Evolutionary conservation across 2,113 vertebrate genomes (phyloP), one percentile per base, ranked within the genome.

Genomic region (Rostratula benghalensis): DNA sequence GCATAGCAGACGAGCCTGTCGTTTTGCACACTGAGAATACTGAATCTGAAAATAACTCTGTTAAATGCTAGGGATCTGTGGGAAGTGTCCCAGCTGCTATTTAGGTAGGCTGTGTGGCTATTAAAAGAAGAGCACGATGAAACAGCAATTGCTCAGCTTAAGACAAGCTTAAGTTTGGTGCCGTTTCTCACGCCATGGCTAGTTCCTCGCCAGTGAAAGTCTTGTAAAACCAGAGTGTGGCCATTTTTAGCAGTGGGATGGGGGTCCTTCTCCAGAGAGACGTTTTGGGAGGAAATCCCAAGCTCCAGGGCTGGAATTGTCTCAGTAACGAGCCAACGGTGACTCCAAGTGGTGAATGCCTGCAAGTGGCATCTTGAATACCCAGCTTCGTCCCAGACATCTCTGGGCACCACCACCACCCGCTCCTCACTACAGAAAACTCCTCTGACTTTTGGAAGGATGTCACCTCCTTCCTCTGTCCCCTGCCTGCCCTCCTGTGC

Each of bases 331-430:
- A 91, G 28, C 73, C 86, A 85, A 1, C 1, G 63, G 79, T 76
- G 97, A 93, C 97, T 73, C 89, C 96, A 92, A 77, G 95, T 85
- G 96, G 97, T 89, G 83, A 93, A 68, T 0, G 12, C 7, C 9
- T 83, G 93, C 59, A 94, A 88, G 21, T 73, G 65, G 27, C 63
- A 53, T 53, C 33, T 43, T 51, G 45, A 70, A 15, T 74, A 80
- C 45, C 30, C 11, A 14, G 1, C 31, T 85, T 73, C 67, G 37
- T 39, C 31, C 22, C 46, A 21, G 48, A 14, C 3, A 1, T 17
- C 24, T 53, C 67, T 24, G 46, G 14, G 51, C 13, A 2, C 24
- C 71, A 2, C 46, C 25, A 25, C 18, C 46, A 46, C 18, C 43
- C 21, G 8, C 4, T 83, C 7, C 33, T 81, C 39, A 13, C 11